Evolutionary conservation across 2,888 invertebrate genomes (phyloP).

Genomic region (Parasteatoda lunata): DNA sequence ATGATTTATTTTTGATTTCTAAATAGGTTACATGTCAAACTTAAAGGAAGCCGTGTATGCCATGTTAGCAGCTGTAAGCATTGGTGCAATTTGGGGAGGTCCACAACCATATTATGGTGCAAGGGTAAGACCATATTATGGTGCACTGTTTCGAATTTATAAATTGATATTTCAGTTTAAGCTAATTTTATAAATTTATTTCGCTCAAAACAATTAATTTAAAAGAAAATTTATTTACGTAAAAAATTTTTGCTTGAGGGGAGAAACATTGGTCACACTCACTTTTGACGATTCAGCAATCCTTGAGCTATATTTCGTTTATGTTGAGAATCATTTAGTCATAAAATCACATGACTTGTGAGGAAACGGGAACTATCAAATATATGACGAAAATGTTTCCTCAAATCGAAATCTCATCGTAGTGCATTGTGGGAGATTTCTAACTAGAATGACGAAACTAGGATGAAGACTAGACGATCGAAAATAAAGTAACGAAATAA

Average conservation of each 20-base stretch:
- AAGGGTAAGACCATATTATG: conserved; percentile 15
- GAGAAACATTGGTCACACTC: neutral
- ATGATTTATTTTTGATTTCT: neutral
- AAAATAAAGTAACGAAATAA: no score
- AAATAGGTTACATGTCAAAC: conserved; percentile 26
- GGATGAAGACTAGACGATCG: no score
- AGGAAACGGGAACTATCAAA: no score
- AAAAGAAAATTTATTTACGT: neutral
- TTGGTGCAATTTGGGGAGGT: conserved; percentile 33
- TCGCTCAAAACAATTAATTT: neutral
- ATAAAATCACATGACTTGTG: neutral
- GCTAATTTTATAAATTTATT: no score
- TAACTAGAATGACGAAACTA: no score
- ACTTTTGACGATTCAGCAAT: neutral
- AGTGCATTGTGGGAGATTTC: no score
- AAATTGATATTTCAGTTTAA: neutral
- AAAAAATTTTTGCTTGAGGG: neutral
- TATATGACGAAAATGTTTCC: no score
- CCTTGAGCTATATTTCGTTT: neutral
- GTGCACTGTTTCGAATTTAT: neutral
- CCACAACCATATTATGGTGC: conserved; percentile 16
- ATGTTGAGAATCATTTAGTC: neutral
- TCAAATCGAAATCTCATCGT: no score
- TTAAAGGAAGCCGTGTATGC: conserved; percentile 31
- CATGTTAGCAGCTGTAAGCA: conserved; percentile 26